A percentile compares a stretch with the other conserved stretches of the same genome.
Evolutionary conservation across 2,888 invertebrate genomes (phyloP).

Genomic region (Acleris holmiana): DNA sequence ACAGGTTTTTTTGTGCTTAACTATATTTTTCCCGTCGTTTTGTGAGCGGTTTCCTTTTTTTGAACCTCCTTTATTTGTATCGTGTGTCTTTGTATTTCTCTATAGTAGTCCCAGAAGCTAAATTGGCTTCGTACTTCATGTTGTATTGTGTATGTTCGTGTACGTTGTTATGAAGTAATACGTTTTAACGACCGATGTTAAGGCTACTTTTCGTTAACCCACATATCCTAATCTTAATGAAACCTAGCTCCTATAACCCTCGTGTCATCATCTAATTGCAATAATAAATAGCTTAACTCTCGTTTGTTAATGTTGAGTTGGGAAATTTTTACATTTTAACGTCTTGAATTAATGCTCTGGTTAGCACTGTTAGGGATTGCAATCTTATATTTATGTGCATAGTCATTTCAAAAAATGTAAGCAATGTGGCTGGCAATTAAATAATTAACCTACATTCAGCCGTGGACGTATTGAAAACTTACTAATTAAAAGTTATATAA

Average conservation of each 20-base stretch:
- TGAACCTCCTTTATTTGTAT: conserved; percentile 39
- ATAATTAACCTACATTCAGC: conserved; percentile 31
- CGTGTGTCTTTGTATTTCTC: conserved; percentile 11
- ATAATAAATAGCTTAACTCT: conserved; percentile 27
- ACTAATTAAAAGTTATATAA: conserved; percentile 28
- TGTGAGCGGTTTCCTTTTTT: conserved; percentile 39
- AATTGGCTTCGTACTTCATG: neutral
- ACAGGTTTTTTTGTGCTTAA: conserved; percentile 36
- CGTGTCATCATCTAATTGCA: neutral
- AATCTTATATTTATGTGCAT: conserved; percentile 42
- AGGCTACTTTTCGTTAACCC: too few relatives aligned
- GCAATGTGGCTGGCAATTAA: conserved; percentile 50
- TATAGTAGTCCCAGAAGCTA: conserved; percentile 12
- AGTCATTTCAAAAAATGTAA: conserved; percentile 62
- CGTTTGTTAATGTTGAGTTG: conserved; percentile 19
- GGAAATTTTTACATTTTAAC: conserved; percentile 46
- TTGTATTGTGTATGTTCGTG: neutral
- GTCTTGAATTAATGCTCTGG: conserved; percentile 69
- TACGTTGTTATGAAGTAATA: neutral
- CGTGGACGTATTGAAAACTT: conserved; percentile 25
- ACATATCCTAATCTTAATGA: too few relatives aligned
- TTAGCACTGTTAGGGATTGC: conserved; percentile 66
- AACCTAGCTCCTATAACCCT: too few relatives aligned
- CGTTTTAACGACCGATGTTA: neutral
- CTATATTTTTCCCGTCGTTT: conserved; percentile 47